phyloP scores from a whole-genome alignment of 2,888 invertebrate genomes.

The Alitta virens region DNA sequence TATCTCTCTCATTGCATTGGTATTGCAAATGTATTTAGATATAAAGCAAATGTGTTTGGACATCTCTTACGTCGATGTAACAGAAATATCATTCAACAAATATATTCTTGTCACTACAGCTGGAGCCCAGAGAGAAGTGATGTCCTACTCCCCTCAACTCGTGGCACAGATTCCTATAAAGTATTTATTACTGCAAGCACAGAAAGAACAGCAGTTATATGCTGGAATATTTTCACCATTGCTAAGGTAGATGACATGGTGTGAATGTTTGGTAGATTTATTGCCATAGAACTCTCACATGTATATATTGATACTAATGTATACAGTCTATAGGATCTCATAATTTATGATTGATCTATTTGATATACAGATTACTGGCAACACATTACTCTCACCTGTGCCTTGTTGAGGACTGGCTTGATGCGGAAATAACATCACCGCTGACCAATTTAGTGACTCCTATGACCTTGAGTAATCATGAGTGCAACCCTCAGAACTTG shows the following conservation, averaged over 20 bases:
- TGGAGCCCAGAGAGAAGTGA: constrained; percentile 59
- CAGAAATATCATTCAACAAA: too few species aligned
- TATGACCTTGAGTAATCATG: constrained; percentile 1
- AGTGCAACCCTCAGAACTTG: constrained; percentile 12
- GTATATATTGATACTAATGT: too few species aligned
- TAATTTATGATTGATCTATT: too few species aligned
- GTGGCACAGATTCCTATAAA: constrained; percentile 89
- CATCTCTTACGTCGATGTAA: too few species aligned
- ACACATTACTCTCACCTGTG: constrained; percentile 95
- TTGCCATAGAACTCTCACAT: too few species aligned
- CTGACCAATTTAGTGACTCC: constrained; percentile 1
- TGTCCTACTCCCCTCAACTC: constrained; percentile 70
- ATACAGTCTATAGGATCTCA: too few species aligned
- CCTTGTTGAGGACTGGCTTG: constrained; percentile 92
- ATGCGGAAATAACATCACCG: constrained; percentile 60
- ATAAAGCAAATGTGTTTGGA: too few species aligned
- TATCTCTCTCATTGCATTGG: too few species aligned
- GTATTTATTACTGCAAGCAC: constrained; percentile 87
- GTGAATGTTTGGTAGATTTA: background rate
- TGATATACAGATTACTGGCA: constrained; percentile 64
- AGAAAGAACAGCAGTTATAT: constrained; percentile 86
- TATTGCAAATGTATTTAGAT: too few species aligned
- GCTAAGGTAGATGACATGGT: constrained; percentile 61
- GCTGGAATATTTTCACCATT: constrained; percentile 86
- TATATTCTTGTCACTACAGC: constrained; percentile 29